Base-by-base conservation (phyloP, 2,797 vertebrate genomes). In the Tapirus indicus region DNA sequence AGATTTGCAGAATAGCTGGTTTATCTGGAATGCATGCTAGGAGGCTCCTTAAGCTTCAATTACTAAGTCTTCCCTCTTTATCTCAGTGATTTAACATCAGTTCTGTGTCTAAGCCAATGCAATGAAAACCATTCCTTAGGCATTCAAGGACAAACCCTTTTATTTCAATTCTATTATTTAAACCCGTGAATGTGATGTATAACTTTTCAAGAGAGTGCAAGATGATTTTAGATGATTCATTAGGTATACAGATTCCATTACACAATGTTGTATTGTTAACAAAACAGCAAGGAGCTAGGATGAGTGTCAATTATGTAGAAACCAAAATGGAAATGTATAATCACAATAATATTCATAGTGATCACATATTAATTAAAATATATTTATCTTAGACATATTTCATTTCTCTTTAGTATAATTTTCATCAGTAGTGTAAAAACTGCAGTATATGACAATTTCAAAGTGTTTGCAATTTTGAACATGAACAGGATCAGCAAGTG, bases 161-260 rank as follows among this genome's bases (percentile, higher is more conserved):
- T 41, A 68, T 78, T 96, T 96, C 44, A 82, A 49, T 91, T 96
- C 52, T 93, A 71, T 95, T 75, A 90, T 82, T 92, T 95, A 95
- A 95, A 82, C 69, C 20, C 21, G 41, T 44, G 54, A 78, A 62
- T 90, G 23, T 14, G 32, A 83, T 72, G 47, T 66, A 66, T n/a
- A 91, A 75, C 35, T 96, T 93, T 91, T 86, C 23, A 88, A 96
- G 38, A 97, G 44, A 77, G 79, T 80, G 21, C 88, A 96, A 78
- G 44, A 82, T 87, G 25, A 60, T 54, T 95, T 97, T 93, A 72
- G 64, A 49, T 95, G 60, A 94, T 62, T 77, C 78, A 92, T 89
- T 89, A 88, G 7, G 38, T 86, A 52, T 60, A 78, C 54, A 64
- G 74, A 72, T 64, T 69, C 21, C 23, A 60, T 80, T 87, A 64